Evolutionary conservation across 2,113 vertebrate genomes (phyloP), one percentile per base, ranked within the genome.

Genomic region (Mystacornis crossleyi): DNA sequence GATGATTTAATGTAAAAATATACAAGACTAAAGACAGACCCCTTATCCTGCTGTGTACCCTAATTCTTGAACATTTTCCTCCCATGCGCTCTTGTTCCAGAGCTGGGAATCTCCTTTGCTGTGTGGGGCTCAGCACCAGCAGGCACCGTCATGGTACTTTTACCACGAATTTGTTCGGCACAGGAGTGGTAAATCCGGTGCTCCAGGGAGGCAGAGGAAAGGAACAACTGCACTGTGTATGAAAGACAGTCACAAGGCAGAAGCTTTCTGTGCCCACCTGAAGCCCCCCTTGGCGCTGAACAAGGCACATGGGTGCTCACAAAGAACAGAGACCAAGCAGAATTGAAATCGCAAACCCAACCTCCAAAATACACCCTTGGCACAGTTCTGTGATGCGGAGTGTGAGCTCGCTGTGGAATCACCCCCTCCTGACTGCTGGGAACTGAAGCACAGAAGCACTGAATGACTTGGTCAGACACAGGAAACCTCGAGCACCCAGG

Each of bases 371-470:
- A 17, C 2, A 51, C 25, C 53, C 62, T 86, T 67, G 53, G 38
- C 62, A 67, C 14, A 77, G 38, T 23, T 45, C 21, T 0, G 3
- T 36, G 62, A 43, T 0, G 0, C 18, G 36, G 36, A 33, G 26
- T 77, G 45, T 40, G 72, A 71, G 64, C 60, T 34, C 0, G 0
- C 18, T 60, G 19, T 29, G 20, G 13, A 62, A 31, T 78, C 31
- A 47, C 5, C 26, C 12, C 2, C 15, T 60, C 42, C 42, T 3
- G 4, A 21, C 1, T 1, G 60, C 8, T 55, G 73, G 36, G 43
- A 79, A 36, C 16, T 43, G 81, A 75, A 75, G 54, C 53, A 79
- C 31, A 60, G 40, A 60, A 80, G 24, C 48, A 36, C 75, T 26
- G 23, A 80, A 75, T 72, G n/a, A 79, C 65, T 78, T 45, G 31